Evolutionary conservation across 2,113 vertebrate species (phyloP).

Genomic region (Condylura cristata): DNA sequence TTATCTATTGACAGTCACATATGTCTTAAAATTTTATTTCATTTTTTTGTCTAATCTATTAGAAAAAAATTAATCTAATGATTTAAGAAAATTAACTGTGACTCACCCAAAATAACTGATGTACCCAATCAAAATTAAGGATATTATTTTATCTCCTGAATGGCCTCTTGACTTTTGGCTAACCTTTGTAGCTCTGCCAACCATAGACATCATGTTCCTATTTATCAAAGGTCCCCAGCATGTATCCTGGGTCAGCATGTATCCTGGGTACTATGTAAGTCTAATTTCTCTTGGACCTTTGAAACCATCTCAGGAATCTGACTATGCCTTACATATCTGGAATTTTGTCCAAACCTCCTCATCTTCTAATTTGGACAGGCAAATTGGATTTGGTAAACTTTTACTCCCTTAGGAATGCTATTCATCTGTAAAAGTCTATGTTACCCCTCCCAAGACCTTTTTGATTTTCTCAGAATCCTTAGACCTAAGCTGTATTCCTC

Average conservation of each 20-base stretch:
- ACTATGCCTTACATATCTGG: neutral
- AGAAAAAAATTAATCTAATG: neutral
- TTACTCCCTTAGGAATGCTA: neutral
- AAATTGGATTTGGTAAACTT: neutral
- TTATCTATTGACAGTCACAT: neutral
- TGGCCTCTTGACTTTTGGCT: neutral
- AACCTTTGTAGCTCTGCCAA: neutral
- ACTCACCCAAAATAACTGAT: neutral
- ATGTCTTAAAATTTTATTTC: constrained; percentile 11
- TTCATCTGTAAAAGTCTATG: neutral
- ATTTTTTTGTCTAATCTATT: neutral
- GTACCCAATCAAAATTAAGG: neutral
- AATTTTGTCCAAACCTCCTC: neutral
- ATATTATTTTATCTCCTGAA: constrained; percentile 8
- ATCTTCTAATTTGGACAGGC: neutral
- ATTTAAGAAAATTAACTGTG: neutral
- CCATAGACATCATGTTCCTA: neutral
- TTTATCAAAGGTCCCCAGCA: neutral
- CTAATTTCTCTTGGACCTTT: neutral
- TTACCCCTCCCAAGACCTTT: neutral
- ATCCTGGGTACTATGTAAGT: neutral
- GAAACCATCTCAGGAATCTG: neutral
- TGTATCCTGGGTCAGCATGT: neutral
- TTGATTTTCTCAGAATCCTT: neutral
- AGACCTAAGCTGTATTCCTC: neutral